Evolutionary conservation across 2,888 invertebrate species (phyloP), one percentile per base, ranked within the genome.

Genomic region (Tipula vernalis): DNA sequence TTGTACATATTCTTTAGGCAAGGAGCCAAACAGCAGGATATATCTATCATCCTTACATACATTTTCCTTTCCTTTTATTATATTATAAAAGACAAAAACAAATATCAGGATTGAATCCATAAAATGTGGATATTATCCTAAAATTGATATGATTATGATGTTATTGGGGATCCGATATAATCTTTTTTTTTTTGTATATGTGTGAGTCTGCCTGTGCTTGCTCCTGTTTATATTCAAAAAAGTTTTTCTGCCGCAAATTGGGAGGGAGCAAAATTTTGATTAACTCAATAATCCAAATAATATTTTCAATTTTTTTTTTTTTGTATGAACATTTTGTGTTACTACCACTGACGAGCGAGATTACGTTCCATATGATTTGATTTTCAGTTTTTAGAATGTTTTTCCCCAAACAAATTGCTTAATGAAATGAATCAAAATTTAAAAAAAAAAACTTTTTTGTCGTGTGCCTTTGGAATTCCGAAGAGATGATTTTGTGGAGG

Each of bases 61-160:
- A 51, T 71, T 71, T 28, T 71, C 71, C 71, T 28, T 71, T 71
- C 71, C 71, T 71, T 28, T 10, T 28, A 57, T 28, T 28, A 28
- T 28, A 28, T 28, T 28, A 2, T 28, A 28, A 71, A 71, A 71
- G 71, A 71, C 28, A 71, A 71, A 18, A 71, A 71, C 71, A 18
- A 51, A 71, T 28, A 71, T 28, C 8, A 71, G 71, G 71, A 28
- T 57, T 57, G 51, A 57, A 57, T 57, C 15, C 51, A 57, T 71
- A 71, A 71, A 71, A 71, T 71, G 18, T 71, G 71, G 12, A 71
- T 71, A 71, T 71, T 71, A 71, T 71, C 71, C 71, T 71, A 71
- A 71, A 71, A 71, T 71, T 71, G 71, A 71, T 71, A 71, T 71
- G 71, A 71, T 71, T 71, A 71, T 71, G 71, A 71, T 71, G 71